These are phyloP conservation scores for Schizaphis graminum DNA, from an alignment of 2,888 invertebrate species.

Conservation along the genomic window DNA sequence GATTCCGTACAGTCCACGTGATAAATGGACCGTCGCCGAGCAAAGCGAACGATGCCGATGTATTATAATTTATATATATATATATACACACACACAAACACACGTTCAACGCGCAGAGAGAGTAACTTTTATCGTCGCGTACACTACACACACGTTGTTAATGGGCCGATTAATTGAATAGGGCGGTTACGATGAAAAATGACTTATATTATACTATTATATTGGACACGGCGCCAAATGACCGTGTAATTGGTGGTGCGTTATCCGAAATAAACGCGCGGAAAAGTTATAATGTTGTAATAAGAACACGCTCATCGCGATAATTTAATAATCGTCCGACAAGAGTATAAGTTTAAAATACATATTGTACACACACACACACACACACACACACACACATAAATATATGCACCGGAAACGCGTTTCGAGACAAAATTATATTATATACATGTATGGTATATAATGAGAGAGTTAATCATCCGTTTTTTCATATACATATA, in stretches of 20 bases:
- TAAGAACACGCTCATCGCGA: neutral
- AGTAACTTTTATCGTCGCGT: neutral
- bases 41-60: neutral
- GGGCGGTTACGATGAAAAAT: slow-evolving; percentile 37
- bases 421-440: neutral
- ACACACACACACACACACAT: neutral
- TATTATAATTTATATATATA: neutral
- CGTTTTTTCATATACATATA: neutral
- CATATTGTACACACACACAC: neutral
- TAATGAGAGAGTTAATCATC: neutral
- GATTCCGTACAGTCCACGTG: neutral
- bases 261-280: slow-evolving; percentile 19
- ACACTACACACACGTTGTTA: neutral
- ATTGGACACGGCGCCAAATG: slow-evolving; percentile 25
- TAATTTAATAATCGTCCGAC: neutral
- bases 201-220: neutral
- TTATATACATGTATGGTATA: neutral
- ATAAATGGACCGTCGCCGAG: neutral
- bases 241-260: slow-evolving; percentile 54
- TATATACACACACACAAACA: neutral
- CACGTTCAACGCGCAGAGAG: too few relatives aligned
- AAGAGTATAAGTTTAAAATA: neutral
- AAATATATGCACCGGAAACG: neutral
- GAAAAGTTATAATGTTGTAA: neutral
- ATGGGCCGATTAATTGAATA: slow-evolving; percentile 61